These are phyloP conservation scores for Spicauda simplicius DNA, from an alignment of 2,888 invertebrate genomes.

Conservation along the genomic window DNA sequence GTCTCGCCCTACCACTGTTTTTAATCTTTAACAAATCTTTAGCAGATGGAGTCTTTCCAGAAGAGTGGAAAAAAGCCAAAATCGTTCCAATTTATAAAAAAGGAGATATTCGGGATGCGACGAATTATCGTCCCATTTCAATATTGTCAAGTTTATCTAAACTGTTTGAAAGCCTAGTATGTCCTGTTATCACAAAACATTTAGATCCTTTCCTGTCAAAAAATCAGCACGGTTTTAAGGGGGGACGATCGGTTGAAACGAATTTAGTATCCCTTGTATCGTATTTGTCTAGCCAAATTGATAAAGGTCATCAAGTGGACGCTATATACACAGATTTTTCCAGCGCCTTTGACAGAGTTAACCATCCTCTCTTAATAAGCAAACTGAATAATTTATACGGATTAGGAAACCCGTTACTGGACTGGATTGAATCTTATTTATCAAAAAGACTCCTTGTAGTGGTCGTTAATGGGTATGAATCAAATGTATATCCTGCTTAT, in stretches of 20 bases:
- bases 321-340: too few species aligned
- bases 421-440: conserved; percentile 33
- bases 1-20: conserved; percentile 16
- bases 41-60: conserved; percentile 17
- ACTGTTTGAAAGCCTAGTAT: conserved; percentile 6
- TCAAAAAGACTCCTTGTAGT: conserved; percentile 15
- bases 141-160: background rate
- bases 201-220: conserved; percentile 1
- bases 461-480: conserved; percentile 20
- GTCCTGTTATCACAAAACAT: background rate
- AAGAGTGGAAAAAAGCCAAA: conserved; percentile 26
- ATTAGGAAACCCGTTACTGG: conserved; percentile 15
- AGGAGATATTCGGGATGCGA: conserved; percentile 2
- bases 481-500: conserved; percentile 3
- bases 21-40: conserved; percentile 29
- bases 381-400: conserved; percentile 6
- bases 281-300: conserved; percentile 9
- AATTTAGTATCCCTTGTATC: conserved; percentile 4
- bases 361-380: too few species aligned
- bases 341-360: too few species aligned
- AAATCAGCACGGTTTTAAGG: conserved; percentile 7
- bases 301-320: too few species aligned
- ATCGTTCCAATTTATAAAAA: conserved; percentile 31
- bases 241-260: background rate
- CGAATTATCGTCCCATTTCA: conserved; percentile 23